These are phyloP conservation scores for Australoheros scitulus DNA, from an alignment of 2,113 vertebrate genomes.

Conservation along the genomic window DNA sequence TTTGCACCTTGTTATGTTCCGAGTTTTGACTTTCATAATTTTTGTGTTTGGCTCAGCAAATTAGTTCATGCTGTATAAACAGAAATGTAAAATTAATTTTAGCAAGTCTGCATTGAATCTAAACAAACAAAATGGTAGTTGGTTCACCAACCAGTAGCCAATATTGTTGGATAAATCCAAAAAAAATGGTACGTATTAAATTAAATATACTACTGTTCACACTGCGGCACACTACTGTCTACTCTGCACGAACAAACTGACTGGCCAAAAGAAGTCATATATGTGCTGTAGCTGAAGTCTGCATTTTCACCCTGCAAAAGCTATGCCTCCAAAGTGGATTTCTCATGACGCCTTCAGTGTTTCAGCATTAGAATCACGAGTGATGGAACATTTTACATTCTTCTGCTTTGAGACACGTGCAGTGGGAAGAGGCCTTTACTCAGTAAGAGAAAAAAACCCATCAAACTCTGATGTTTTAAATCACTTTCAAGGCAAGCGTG, in stretches of 20 bases:
- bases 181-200: background rate
- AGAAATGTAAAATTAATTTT: background rate
- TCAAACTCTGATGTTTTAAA: conserved; percentile 22
- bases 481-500: conserved; percentile 28
- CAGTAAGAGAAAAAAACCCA: conserved; percentile 45
- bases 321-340: background rate
- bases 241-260: no score
- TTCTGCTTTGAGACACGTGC: background rate
- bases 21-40: background rate
- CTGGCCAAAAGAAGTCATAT: no score
- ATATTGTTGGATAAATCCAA: background rate
- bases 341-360: background rate
- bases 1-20: background rate
- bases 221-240: no score
- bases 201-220: no score
- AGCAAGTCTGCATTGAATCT: background rate
- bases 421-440: conserved; percentile 6
- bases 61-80: background rate
- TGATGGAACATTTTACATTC: background rate
- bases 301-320: background rate
- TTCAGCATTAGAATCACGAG: background rate
- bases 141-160: background rate
- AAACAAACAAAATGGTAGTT: background rate
- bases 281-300: background rate
- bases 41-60: background rate